A percentile compares a stretch with the other conserved stretches of the same genome.
Conservation (phyloP, 2,113 vertebrate genomes). For the Hoplias malabaricus region DNA sequence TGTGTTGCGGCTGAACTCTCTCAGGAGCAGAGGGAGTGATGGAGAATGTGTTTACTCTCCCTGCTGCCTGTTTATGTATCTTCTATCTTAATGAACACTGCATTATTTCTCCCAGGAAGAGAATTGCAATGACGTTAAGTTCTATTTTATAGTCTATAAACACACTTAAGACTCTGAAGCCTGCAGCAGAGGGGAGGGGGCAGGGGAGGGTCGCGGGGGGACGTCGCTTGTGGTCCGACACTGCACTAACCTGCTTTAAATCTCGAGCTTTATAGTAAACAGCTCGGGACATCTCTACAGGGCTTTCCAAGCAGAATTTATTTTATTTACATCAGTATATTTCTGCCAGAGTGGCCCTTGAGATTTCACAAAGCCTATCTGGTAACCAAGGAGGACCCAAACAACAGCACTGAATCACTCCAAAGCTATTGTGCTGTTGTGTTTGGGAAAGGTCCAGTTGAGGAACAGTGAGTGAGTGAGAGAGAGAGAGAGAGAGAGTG, state of each 20-base stretch:
- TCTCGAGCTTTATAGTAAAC: constrained; percentile 77
- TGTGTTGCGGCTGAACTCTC: constrained; percentile 33
- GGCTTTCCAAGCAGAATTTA: constrained; percentile 67
- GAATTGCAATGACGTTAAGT: constrained; percentile 51
- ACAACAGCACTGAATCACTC: constrained; percentile 76
- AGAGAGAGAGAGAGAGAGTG: constrained; percentile 21
- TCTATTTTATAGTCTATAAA: constrained; percentile 61
- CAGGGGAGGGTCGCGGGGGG: neutral
- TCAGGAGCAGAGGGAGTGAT: constrained; percentile 47
- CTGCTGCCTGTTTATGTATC: constrained; percentile 55
- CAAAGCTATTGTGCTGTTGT: constrained; percentile 75
- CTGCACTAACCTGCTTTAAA: constrained; percentile 73
- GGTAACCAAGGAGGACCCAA: constrained; percentile 75
- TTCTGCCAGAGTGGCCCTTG: constrained; percentile 63
- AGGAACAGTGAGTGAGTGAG: constrained; percentile 27
- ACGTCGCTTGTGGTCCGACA: constrained; percentile 50
- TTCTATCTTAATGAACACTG: constrained; percentile 54
- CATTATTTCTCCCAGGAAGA: constrained; percentile 57
- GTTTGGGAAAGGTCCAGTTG: constrained; percentile 66
- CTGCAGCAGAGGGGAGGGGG: constrained; percentile 13
- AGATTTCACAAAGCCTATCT: constrained; percentile 69
- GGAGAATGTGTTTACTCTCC: constrained; percentile 52
- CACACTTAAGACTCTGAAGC: constrained; percentile 53
- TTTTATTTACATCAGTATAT: constrained; percentile 69
- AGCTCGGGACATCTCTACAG: constrained; percentile 69